A percentile compares a stretch with the other conserved stretches of the same genome.
Evolutionary conservation across 2,113 vertebrate genomes (phyloP).

Genomic region (Excalfactoria chinensis): DNA sequence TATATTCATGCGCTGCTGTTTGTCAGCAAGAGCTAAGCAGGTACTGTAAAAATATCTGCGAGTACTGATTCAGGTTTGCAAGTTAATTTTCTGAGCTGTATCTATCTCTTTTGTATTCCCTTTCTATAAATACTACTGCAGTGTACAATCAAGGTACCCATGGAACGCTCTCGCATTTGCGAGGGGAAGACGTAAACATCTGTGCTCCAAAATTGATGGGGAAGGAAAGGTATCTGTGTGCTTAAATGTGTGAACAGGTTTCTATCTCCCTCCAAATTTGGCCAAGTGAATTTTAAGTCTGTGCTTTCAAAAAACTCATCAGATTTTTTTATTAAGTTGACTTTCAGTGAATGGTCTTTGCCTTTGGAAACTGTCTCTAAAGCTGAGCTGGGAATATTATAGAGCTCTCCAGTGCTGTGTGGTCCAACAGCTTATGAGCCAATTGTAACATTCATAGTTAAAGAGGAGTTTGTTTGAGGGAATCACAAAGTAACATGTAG

Average conservation of each 20-base stretch:
- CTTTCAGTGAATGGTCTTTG: neutral
- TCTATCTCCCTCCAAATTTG: neutral
- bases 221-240: neutral
- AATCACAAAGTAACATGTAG: neutral
- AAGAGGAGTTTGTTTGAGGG: neutral
- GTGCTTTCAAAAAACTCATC: neutral
- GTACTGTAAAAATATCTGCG: neutral
- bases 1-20: neutral
- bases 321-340: neutral
- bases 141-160: neutral
- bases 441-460: neutral
- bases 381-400: neutral
- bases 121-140: neutral
- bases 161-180: neutral
- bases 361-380: neutral
- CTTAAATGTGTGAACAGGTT: neutral
- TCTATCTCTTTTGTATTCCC: neutral
- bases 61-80: neutral
- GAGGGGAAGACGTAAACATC: neutral
- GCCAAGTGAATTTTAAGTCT: neutral
- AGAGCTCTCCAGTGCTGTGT: neutral
- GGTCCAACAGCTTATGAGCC: neutral
- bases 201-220: neutral
- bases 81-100: neutral
- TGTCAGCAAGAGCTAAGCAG: neutral